Percentiles rank a stretch among this genome's conserved stretches.
Evolutionary conservation across 2,797 vertebrate genomes (phyloP).

Genomic region (Brachyalestes nurse): DNA sequence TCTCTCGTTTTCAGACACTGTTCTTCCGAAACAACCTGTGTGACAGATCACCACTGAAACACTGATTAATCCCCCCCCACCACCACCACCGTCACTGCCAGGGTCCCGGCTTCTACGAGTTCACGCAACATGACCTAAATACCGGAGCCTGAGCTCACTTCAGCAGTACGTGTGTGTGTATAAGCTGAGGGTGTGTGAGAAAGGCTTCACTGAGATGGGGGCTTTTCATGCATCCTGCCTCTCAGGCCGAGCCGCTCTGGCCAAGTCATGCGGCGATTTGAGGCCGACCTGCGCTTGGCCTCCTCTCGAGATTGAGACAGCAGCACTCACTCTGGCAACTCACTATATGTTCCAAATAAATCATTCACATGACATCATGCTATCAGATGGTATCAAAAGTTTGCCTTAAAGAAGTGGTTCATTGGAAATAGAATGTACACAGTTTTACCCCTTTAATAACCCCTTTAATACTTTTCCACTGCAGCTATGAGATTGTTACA

Average conservation of each 20-base stretch:
- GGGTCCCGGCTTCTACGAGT: neutral
- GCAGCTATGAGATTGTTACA: no score
- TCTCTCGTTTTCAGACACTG: constrained; percentile 13
- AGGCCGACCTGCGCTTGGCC: constrained; percentile 32
- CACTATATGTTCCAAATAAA: neutral
- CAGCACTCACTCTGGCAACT: neutral
- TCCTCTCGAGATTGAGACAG: constrained; percentile 41
- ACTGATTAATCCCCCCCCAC: constrained; percentile 38
- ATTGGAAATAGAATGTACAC: no score
- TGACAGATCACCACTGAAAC: constrained; percentile 47
- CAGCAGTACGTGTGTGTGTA: constrained; percentile 19
- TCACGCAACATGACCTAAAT: constrained; percentile 46
- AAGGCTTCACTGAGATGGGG: constrained; percentile 2
- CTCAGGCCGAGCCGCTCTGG: constrained; percentile 14
- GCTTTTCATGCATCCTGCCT: constrained; percentile 20
- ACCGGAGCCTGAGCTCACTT: constrained; percentile 32
- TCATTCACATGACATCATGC: no score
- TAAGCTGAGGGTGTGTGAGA: constrained; percentile 10
- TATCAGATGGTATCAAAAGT: neutral
- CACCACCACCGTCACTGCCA: neutral
- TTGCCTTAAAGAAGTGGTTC: neutral
- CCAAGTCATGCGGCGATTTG: constrained; percentile 46
- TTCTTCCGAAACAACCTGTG: constrained; percentile 41
- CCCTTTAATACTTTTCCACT: no score
- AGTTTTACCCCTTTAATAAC: no score